Percentiles rank a stretch among this genome's conserved stretches.
Conservation (phyloP, 1,140 invertebrate genomes). For the Apis dorsata region DNA sequence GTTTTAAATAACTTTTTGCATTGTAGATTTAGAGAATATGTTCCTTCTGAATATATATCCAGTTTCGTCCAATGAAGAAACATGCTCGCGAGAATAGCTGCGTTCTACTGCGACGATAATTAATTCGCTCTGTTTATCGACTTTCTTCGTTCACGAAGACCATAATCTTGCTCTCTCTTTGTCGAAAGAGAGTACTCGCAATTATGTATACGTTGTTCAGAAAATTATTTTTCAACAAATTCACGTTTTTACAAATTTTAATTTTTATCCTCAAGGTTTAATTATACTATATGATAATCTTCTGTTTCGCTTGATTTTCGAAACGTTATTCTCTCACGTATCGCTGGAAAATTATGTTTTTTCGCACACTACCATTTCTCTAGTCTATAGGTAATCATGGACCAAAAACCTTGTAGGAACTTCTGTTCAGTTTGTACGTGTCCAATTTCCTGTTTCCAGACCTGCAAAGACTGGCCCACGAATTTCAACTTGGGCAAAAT, state of each 20-base stretch:
- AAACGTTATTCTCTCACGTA: background rate
- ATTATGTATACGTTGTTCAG: background rate
- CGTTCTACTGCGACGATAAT: slow-evolving; percentile 25
- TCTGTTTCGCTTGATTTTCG: background rate
- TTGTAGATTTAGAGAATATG: slow-evolving; percentile 14
- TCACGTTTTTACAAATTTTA: background rate
- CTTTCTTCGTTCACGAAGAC: slow-evolving; percentile 28
- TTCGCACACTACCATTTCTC: slow-evolving; percentile 33
- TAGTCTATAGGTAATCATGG: slow-evolving; percentile 24
- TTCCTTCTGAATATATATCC: slow-evolving; percentile 1
- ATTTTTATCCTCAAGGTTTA: background rate
- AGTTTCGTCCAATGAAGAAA: background rate
- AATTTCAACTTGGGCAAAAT: slow-evolving; percentile 31
- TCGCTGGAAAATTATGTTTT: slow-evolving; percentile 31
- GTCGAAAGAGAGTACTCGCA: background rate
- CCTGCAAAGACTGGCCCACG: slow-evolving; percentile 6
- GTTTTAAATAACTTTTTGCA: background rate
- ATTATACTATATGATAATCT: background rate
- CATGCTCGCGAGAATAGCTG: background rate
- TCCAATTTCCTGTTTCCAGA: slow-evolving; percentile 43
- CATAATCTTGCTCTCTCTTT: background rate
- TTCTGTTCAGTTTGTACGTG: slow-evolving; percentile 46
- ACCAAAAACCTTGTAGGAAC: slow-evolving; percentile 45
- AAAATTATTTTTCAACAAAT: background rate
- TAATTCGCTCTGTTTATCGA: slow-evolving; percentile 46